Evolutionary conservation across 1,140 invertebrate species (phyloP), one percentile per base, ranked within the genome.

Genomic region (Hermatobates lingyangjiaoensis): DNA sequence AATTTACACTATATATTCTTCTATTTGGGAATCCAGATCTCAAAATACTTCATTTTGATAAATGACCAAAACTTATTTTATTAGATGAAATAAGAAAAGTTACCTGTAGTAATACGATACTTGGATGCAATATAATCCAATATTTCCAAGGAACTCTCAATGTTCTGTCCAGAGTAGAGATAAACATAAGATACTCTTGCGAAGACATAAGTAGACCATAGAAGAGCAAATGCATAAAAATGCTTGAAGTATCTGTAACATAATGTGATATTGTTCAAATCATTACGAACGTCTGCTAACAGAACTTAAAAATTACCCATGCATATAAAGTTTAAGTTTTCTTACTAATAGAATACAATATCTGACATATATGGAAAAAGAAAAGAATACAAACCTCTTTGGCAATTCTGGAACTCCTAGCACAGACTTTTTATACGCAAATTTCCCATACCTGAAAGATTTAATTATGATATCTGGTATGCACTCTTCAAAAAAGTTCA

Each of bases 361-460:
- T 55, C 20, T 57, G 45, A 47, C 48, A 27, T 39, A 26, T 50
- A 27, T 27, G 28, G 46, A 51, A 59, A 56, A 40, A 48, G 28
- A 55, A 57, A 47, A 20, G 27, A 10, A n/a, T 10, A 20, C 48
- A 64, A 53, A 70, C 50, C 75, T 71, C 65, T 85, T 86, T 0
- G 81, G 80, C 44, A 86, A 67, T 66, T 85, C 77, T 27, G 74
- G 56, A 48, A 64, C 59, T 39, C 64, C 64, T 12, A 78, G 56
- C 34, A 74, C 58, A 21, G 66, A 62, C 0, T 67, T 68, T 56
- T 70, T 70, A 54, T 71, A 70, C 1, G 71, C 66, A 61, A 76
- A 80, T 64, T 81, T 81, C 14, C 82, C 82, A 61, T 81, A 83
- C 20, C 73, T 68, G 61, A 74, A 79, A 0, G 67, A 66, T 60